A percentile compares a stretch with the other conserved stretches of the same genome.
phyloP scores from a whole-genome alignment of 1,140 invertebrate genomes.

The Diprion similis region DNA sequence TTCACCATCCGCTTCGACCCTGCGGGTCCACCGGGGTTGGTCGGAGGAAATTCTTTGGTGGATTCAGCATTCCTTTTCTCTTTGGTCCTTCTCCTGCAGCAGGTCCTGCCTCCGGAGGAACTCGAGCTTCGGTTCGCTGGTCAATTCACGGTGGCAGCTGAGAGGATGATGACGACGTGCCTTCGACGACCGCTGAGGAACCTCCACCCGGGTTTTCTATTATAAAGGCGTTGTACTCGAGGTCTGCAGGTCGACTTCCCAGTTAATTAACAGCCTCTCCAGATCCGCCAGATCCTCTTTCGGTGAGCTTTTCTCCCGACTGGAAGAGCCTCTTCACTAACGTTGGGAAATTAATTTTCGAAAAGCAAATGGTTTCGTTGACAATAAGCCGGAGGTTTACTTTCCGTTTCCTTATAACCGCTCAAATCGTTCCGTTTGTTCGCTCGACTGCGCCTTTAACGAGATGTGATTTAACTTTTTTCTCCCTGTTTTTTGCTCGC shows the following conservation, averaged over 20 bases:
- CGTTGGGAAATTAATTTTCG: neutral
- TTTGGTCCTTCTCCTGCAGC: neutral
- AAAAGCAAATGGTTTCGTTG: neutral
- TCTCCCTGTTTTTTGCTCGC: too few species aligned
- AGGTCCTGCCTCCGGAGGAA: neutral
- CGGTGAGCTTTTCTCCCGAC: too few species aligned
- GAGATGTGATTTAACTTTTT: too few species aligned
- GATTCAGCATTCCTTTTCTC: neutral
- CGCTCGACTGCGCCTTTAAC: neutral
- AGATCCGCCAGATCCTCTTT: neutral
- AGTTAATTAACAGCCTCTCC: slow-evolving; percentile 5
- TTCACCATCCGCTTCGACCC: neutral
- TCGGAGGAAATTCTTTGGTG: neutral
- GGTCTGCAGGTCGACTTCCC: neutral
- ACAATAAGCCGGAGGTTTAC: too few species aligned
- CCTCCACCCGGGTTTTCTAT: too few species aligned
- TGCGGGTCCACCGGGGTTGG: neutral
- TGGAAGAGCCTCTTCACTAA: neutral
- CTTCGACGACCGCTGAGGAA: too few species aligned
- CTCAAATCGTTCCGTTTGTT: neutral
- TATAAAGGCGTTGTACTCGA: too few species aligned
- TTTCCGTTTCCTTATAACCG: neutral
- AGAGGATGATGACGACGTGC: neutral
- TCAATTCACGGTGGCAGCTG: neutral
- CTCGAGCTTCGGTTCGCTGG: neutral